These are phyloP conservation scores for Crypturellus undulatus DNA, from an alignment of 2,113 vertebrate genomes.

Conservation along the genomic window DNA sequence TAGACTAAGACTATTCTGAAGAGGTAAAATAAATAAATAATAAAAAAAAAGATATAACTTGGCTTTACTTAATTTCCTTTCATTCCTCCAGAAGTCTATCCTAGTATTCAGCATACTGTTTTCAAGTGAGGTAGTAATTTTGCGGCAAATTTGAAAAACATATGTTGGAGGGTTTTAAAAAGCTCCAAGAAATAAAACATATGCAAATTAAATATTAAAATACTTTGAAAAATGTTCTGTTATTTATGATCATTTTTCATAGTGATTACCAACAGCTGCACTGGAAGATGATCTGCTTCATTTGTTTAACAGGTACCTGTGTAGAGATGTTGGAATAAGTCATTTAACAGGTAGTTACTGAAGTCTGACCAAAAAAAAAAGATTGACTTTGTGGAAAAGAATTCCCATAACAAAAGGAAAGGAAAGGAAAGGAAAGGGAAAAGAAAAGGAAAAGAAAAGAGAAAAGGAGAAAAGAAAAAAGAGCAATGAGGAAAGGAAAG, in stretches of 20 bases:
- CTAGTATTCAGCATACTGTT: not conserved
- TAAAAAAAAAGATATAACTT: accelerated
- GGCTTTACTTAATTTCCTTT: not conserved
- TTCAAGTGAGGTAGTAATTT: not conserved
- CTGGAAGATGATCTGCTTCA: not conserved
- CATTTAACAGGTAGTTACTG: too few relatives aligned
- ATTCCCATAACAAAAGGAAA: too few relatives aligned
- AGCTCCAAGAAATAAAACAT: not conserved
- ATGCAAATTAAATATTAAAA: not conserved
- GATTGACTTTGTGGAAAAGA: too few relatives aligned
- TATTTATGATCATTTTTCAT: not conserved
- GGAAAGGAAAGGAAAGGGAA: too few relatives aligned
- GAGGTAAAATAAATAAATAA: too few relatives aligned
- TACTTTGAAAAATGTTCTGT: not conserved
- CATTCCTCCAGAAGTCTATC: not conserved
- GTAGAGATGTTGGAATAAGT: not conserved
- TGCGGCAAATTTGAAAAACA: not conserved
- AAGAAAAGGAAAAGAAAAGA: too few relatives aligned
- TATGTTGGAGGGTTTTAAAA: not conserved
- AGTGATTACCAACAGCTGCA: not conserved
- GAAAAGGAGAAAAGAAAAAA: too few relatives aligned
- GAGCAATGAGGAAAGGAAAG: too few relatives aligned
- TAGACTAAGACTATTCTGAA: not conserved
- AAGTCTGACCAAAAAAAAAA: too few relatives aligned
- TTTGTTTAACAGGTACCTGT: not conserved